phyloP scores from a whole-genome alignment of 2,113 vertebrate species.

The Bolborhynchus lineola region DNA sequence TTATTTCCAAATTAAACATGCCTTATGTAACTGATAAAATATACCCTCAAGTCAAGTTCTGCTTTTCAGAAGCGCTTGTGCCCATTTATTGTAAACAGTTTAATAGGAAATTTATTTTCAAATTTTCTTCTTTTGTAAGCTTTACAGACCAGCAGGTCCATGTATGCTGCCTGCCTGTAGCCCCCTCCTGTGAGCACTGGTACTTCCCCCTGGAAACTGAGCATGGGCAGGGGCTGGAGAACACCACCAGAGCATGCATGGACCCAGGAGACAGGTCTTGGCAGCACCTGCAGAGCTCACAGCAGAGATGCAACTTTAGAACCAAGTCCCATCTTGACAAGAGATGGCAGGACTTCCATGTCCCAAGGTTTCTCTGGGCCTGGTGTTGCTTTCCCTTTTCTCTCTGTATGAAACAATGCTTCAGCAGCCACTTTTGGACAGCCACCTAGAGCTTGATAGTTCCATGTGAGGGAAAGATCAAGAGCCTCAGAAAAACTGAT shows the following conservation, averaged over 20 bases:
- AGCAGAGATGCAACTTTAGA: not conserved
- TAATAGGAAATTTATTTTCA: not conserved
- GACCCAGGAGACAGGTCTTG: not conserved
- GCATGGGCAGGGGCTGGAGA: not conserved
- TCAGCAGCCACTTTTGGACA: not conserved
- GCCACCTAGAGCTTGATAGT: rapidly evolving
- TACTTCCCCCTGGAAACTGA: not conserved
- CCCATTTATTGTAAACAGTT: not conserved
- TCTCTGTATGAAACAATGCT: no score
- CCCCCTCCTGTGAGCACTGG: rapidly evolving
- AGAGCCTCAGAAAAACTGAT: not conserved
- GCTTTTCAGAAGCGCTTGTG: not conserved
- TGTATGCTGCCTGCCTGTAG: not conserved
- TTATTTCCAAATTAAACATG: not conserved
- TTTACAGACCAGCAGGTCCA: not conserved
- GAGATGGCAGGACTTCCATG: rapidly evolving
- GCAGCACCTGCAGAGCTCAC: not conserved
- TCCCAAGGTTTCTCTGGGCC: not conserved
- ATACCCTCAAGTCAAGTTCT: not conserved
- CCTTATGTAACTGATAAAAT: not conserved
- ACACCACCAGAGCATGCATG: rapidly evolving
- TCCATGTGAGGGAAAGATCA: not conserved
- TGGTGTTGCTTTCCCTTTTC: not conserved
- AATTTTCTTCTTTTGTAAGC: not conserved
- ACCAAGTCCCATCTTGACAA: not conserved